Conservation (phyloP, 2,888 invertebrate genomes). For the Tuberolachnus salignus region DNA sequence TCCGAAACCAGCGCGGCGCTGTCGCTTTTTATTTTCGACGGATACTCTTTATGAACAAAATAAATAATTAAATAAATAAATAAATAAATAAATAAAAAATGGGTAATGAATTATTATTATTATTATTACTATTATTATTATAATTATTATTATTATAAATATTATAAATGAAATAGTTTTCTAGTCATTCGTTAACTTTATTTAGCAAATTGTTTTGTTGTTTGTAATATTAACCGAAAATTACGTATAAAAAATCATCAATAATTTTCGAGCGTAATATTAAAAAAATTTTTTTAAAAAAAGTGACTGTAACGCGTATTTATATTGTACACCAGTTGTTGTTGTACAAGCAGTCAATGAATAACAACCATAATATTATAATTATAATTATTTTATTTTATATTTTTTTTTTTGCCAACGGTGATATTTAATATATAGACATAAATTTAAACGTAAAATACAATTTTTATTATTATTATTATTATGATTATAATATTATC, state of each 20-base stretch:
- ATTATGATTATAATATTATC: too few relatives aligned
- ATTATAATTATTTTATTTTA: too few relatives aligned
- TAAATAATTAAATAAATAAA: not conserved
- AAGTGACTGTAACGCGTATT: conserved; percentile 14
- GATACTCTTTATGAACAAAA: conserved; percentile 16
- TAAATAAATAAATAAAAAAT: conserved; percentile 15
- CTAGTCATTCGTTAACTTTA: conserved; percentile 56
- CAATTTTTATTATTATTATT: too few relatives aligned
- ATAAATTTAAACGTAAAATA: conserved; percentile 39
- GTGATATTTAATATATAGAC: conserved; percentile 33
- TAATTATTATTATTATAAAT: conserved; percentile 25
- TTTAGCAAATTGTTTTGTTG: conserved; percentile 56
- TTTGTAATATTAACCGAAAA: conserved; percentile 9
- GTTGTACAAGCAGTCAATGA: not conserved
- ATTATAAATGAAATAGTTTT: conserved; percentile 49
- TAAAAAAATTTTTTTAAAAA: too few relatives aligned
- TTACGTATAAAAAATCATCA: not conserved
- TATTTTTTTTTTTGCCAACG: conserved; percentile 6
- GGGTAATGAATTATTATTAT: conserved; percentile 44
- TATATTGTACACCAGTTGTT: too few relatives aligned
- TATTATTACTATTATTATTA: conserved; percentile 30
- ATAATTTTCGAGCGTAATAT: conserved; percentile 21
- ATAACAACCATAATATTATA: too few relatives aligned
- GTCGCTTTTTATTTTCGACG: conserved; percentile 32
- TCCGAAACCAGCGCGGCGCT: conserved; percentile 22